Evolutionary conservation across 2,888 invertebrate genomes (phyloP).

Genomic region (Elmis aenea): DNA sequence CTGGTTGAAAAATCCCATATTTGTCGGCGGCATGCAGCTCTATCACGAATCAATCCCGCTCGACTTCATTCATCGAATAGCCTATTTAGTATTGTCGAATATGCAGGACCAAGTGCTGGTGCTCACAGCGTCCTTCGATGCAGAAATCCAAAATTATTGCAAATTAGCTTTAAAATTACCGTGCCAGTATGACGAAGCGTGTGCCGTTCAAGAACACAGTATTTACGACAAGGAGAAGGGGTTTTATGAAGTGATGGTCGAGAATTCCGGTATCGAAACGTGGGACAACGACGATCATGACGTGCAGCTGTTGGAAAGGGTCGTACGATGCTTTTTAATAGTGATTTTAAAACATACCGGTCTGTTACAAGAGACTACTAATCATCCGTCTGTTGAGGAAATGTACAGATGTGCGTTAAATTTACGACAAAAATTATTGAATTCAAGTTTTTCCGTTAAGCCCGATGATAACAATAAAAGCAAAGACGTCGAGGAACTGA

Average conservation of each 20-base stretch:
- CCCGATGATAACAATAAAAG: slow-evolving; percentile 15
- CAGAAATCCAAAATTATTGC: slow-evolving; percentile 31
- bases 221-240: slow-evolving; percentile 24
- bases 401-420: slow-evolving; percentile 38
- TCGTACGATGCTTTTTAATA: slow-evolving; percentile 49
- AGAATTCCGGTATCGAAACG: slow-evolving; percentile 44
- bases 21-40: slow-evolving; percentile 38
- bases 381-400: slow-evolving; percentile 36
- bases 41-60: slow-evolving; percentile 23
- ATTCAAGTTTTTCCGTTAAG: slow-evolving; percentile 18
- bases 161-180: slow-evolving; percentile 38
- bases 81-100: slow-evolving; percentile 23
- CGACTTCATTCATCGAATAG: slow-evolving; percentile 25
- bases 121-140: slow-evolving; percentile 18
- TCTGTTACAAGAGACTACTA: slow-evolving; percentile 40
- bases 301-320: slow-evolving; percentile 46
- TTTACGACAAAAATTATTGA: slow-evolving; percentile 37
- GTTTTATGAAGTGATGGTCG: slow-evolving; percentile 43
- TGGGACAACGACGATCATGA: slow-evolving; percentile 50
- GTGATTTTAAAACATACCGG: slow-evolving; percentile 53
- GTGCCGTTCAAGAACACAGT: slow-evolving; percentile 29
- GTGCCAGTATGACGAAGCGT: slow-evolving; percentile 40
- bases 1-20: slow-evolving; percentile 48
- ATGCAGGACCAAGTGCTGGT: slow-evolving; percentile 21
- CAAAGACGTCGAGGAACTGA: slow-evolving; percentile 12